A percentile compares a stretch with the other conserved stretches of the same genome.
phyloP scores from a whole-genome alignment of 1,140 invertebrate genomes.

The Tetramorium simillimum region DNA sequence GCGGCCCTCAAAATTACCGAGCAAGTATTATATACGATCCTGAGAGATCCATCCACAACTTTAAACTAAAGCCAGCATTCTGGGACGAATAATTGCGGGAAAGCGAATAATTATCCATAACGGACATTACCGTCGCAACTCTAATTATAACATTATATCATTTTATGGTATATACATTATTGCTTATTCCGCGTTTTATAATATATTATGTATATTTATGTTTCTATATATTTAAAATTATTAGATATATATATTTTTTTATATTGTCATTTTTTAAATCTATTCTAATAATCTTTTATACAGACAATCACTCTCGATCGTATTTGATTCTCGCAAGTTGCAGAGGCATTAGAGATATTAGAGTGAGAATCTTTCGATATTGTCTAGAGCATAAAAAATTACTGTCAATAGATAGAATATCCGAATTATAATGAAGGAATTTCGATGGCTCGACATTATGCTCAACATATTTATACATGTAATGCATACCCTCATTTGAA shows the following conservation, averaged over 20 bases:
- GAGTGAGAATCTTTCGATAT: not conserved
- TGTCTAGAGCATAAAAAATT: not conserved
- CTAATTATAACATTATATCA: not conserved
- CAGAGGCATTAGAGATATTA: not conserved
- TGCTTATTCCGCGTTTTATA: not conserved
- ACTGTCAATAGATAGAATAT: not conserved
- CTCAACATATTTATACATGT: not conserved
- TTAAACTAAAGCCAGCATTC: constrained; percentile 62
- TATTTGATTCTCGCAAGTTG: not conserved
- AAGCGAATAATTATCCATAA: constrained; percentile 52
- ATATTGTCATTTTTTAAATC: too few relatives aligned
- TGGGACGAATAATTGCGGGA: constrained; percentile 57
- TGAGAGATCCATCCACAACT: constrained; percentile 61
- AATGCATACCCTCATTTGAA: not conserved
- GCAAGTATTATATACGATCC: constrained; percentile 66
- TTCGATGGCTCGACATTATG: not conserved
- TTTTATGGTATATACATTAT: not conserved
- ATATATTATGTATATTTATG: not conserved
- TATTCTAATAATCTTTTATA: too few relatives aligned
- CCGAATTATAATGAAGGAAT: too few relatives aligned
- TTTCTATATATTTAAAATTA: too few relatives aligned
- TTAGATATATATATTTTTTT: too few relatives aligned
- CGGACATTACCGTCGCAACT: not conserved
- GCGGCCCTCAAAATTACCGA: constrained; percentile 74
- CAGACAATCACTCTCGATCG: too few relatives aligned